These are phyloP conservation scores for Sinopyrophorus schimmeli DNA, from an alignment of 2,888 invertebrate species.

Conservation along the genomic window DNA sequence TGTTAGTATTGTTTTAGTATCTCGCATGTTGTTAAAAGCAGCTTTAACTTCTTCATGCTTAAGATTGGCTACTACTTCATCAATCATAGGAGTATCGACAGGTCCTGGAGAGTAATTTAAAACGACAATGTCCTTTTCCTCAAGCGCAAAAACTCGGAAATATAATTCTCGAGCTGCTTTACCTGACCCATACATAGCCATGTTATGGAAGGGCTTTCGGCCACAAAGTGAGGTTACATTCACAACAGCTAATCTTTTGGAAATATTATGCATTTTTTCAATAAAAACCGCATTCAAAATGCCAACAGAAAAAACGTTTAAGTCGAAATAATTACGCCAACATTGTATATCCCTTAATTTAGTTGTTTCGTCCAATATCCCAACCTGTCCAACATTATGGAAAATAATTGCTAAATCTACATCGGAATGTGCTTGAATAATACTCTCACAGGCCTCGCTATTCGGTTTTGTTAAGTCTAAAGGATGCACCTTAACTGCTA, in stretches of 20 bases:
- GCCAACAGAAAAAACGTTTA: conserved; percentile 77
- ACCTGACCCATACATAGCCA: conserved; percentile 82
- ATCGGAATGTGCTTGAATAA: conserved; percentile 57
- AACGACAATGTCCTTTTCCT: conserved; percentile 73
- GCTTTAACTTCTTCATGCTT: conserved; percentile 64
- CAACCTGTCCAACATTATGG: conserved; percentile 87
- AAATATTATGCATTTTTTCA: conserved; percentile 49
- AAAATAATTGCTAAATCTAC: conserved; percentile 75
- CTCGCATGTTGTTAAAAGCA: conserved; percentile 65
- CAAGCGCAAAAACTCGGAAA: conserved; percentile 80
- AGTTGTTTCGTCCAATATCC: conserved; percentile 68
- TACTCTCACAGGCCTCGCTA: conserved; percentile 55
- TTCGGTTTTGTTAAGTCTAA: conserved; percentile 64
- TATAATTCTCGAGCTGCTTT: conserved; percentile 91
- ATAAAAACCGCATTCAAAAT: conserved; percentile 74
- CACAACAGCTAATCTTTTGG: conserved; percentile 61
- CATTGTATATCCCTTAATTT: conserved; percentile 65
- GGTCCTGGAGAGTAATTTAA: conserved; percentile 93
- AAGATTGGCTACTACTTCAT: conserved; percentile 64
- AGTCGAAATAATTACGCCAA: conserved; percentile 70
- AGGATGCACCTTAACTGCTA: conserved; percentile 59
- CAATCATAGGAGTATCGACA: conserved; percentile 87
- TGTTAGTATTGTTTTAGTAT: conserved; percentile 67
- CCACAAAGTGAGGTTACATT: conserved; percentile 87
- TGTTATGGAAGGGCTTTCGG: conserved; percentile 74